Base-by-base conservation (phyloP, 2,113 vertebrate genomes). In the Ranitomeya imitator region DNA sequence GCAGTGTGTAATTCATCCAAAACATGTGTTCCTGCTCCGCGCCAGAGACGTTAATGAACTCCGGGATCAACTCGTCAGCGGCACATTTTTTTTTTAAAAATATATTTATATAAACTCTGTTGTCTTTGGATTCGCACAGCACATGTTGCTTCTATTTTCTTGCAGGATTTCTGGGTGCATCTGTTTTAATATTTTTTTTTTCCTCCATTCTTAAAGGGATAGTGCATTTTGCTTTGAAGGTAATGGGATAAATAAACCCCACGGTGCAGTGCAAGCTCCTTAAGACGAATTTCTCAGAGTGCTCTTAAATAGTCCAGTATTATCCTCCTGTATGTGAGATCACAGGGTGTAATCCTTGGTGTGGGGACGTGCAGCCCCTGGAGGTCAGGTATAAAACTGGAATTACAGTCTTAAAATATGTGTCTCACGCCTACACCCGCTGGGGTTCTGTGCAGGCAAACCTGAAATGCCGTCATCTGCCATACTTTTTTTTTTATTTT, bases 1-100 rank as follows among this genome's bases (percentile, higher is more conserved):
- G 61, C 52, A 81, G 21, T 6, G 52, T 45, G 54, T 87, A 71
- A 69, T 73, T 80, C 23, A 71, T 87, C 63, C 77, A 71, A 87
- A 71, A 80, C 86, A 79, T 79, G 85, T 86, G 78, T 73, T 23
- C 51, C 61, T n/a, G 15, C 51, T 15, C 63, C 37, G 63, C 19
- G 85, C 85, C 67, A 65, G 77, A 65, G 61, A 69, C 21, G 9
- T 21, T 69, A 77, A 74, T 61, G 18, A 86, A 69, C 51, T 63
- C 77, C 10, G 19, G 77, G 45, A 45, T 86, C 11, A 21, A 11
- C 52, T 76, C 19, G 2, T 15, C 37, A 19, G 60, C 31, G 0
- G 57, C 6, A 45, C 54, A 16, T 79, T 51, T 21, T 12, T 83
- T 80, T 60, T 7, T 0, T 23, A 4, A 45, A 31, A 31, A 31